A percentile compares a stretch with the other conserved stretches of the same genome.
Conservation (phyloP, 2,888 invertebrate species). For the Brassicogethes aeneus region DNA sequence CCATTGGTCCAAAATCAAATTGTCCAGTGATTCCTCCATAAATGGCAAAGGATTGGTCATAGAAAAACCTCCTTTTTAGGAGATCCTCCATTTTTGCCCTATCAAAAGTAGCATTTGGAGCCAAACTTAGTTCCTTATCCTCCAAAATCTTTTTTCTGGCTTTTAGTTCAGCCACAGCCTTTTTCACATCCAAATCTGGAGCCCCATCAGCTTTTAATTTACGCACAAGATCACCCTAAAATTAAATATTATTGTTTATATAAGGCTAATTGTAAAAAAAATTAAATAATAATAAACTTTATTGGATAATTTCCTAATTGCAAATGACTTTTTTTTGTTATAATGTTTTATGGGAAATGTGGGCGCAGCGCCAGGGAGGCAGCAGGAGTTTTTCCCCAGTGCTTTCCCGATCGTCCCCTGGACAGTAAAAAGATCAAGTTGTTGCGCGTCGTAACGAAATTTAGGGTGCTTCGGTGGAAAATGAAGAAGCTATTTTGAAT, state of each 20-base stretch:
- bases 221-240: slow-evolving; percentile 81
- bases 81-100: slow-evolving; percentile 94
- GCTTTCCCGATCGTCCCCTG: too few species aligned
- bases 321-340: too few species aligned
- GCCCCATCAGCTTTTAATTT: slow-evolving; percentile 80
- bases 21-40: slow-evolving; percentile 94
- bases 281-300: too few species aligned
- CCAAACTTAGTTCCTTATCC: slow-evolving; percentile 82
- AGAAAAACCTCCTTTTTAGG: slow-evolving; percentile 93
- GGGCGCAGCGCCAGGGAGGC: too few species aligned
- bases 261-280: too few species aligned
- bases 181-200: slow-evolving; percentile 85
- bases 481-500: too few species aligned
- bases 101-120: slow-evolving; percentile 72
- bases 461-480: too few species aligned
- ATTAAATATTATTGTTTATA: slow-evolving; percentile 9
- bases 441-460: too few species aligned
- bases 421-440: too few species aligned
- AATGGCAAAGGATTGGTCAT: slow-evolving; percentile 97
- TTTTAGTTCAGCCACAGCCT: slow-evolving; percentile 90
- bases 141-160: slow-evolving; percentile 82
- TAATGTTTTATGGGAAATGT: too few species aligned
- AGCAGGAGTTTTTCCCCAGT: too few species aligned
- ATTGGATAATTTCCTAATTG: too few species aligned
- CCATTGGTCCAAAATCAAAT: slow-evolving; percentile 99